phyloP scores from a whole-genome alignment of 2,888 invertebrate genomes.

The Periphyllus acericola region DNA sequence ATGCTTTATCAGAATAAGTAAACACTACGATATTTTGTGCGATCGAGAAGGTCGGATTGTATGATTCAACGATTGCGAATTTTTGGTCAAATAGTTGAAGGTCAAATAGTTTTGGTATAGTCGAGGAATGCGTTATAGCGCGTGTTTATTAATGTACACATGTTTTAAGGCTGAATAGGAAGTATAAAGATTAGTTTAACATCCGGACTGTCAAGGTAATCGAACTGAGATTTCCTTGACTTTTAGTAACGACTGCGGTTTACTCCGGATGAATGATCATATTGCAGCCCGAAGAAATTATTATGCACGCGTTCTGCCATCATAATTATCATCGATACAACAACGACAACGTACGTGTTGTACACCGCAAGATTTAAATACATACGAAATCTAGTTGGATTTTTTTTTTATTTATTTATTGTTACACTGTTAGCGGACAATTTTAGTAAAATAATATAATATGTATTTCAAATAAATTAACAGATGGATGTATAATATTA shows the following conservation, averaged over 20 bases:
- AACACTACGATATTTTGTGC: neutral
- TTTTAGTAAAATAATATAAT: too few relatives aligned
- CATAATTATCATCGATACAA: too few relatives aligned
- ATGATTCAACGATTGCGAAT: conserved; percentile 23
- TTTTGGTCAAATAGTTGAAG: conserved; percentile 46
- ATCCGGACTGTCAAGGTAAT: conserved; percentile 55
- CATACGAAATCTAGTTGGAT: too few relatives aligned
- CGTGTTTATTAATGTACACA: conserved; percentile 19
- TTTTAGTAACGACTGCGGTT: conserved; percentile 41
- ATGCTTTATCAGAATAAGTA: neutral
- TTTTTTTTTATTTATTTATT: too few relatives aligned
- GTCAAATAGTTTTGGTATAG: conserved; percentile 28
- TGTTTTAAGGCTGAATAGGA: conserved; percentile 29
- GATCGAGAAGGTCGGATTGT: conserved; percentile 17
- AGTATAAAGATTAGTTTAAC: conserved; percentile 24
- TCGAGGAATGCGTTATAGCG: conserved; percentile 5
- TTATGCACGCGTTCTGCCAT: neutral
- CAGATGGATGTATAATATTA: too few relatives aligned
- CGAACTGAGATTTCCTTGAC: conserved; percentile 58
- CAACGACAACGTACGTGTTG: too few relatives aligned
- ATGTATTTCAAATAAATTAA: too few relatives aligned
- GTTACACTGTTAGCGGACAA: too few relatives aligned
- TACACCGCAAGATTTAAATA: neutral
- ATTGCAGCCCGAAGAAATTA: neutral
- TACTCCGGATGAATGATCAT: conserved; percentile 32